phyloP scores from a whole-genome alignment of 2,113 vertebrate species.

The Cnemophilus loriae region DNA sequence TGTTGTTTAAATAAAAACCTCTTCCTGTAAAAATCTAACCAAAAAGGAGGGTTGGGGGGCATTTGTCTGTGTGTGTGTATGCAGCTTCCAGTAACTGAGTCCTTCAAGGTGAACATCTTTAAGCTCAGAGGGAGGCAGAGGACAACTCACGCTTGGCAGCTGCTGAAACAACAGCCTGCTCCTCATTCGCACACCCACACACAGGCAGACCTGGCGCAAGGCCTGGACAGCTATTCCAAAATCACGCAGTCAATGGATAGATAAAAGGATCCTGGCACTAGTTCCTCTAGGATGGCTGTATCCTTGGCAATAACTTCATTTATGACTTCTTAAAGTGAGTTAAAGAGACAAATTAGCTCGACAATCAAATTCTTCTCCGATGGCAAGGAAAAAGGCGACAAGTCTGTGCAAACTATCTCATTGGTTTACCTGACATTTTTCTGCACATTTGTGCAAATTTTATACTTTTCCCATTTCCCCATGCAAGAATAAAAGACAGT shows the following conservation, averaged over 20 bases:
- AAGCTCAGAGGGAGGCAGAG: not conserved
- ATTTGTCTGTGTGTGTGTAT: too few relatives aligned
- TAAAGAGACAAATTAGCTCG: constrained; percentile 35
- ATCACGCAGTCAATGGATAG: not conserved
- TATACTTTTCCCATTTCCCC: not conserved
- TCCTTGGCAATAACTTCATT: not conserved
- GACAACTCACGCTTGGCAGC: rapidly evolving
- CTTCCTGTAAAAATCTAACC: not conserved
- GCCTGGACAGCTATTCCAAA: constrained; percentile 10
- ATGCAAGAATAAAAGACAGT: not conserved
- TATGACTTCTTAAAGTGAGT: constrained; percentile 7
- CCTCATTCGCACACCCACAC: not conserved
- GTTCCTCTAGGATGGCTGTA: not conserved
- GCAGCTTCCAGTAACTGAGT: not conserved
- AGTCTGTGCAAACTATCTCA: not conserved
- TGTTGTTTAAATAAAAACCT: not conserved
- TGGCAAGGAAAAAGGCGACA: not conserved
- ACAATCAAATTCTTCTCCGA: not conserved
- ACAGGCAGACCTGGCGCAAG: not conserved
- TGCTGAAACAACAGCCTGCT: not conserved
- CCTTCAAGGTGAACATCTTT: not conserved
- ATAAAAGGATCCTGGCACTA: constrained; percentile 3
- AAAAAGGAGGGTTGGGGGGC: rapidly evolving
- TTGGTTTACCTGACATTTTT: not conserved
- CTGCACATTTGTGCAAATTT: not conserved